A percentile compares a stretch with the other conserved stretches of the same genome.
Evolutionary conservation across 2,797 vertebrate genomes (phyloP).

Genomic region (Sciaenops ocellatus): DNA sequence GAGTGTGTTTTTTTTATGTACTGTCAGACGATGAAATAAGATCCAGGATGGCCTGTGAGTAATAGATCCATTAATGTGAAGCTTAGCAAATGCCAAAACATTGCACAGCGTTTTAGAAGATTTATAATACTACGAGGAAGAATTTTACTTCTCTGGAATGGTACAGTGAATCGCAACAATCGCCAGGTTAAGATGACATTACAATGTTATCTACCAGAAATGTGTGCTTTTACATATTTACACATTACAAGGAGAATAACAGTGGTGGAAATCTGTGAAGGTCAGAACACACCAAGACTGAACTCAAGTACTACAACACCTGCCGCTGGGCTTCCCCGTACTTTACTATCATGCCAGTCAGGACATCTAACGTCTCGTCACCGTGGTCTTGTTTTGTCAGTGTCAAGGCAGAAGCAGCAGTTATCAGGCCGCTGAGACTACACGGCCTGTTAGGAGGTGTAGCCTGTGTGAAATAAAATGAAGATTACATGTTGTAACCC

Average conservation of each 20-base stretch:
- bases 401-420: constrained; percentile 32
- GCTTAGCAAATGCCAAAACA: background rate
- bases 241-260: background rate
- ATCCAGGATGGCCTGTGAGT: background rate
- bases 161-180: background rate
- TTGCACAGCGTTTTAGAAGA: background rate
- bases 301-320: background rate
- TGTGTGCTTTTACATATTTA: background rate
- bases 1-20: background rate
- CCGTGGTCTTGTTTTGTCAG: constrained; percentile 30
- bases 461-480: constrained; percentile 56
- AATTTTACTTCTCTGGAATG: background rate
- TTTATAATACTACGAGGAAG: background rate
- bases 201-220: background rate
- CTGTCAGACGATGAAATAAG: background rate
- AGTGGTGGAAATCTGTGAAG: constrained; percentile 1
- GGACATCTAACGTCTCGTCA: constrained; percentile 5
- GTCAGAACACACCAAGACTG: background rate
- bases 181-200: background rate
- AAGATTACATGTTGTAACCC: constrained; percentile 65
- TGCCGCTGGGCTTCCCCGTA: constrained; percentile 7
- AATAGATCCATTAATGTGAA: background rate
- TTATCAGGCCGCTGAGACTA: constrained; percentile 28
- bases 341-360: constrained; percentile 13
- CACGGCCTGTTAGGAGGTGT: constrained; percentile 33